phyloP scores from a whole-genome alignment of 2,888 invertebrate species.

The Belgica antarctica region DNA sequence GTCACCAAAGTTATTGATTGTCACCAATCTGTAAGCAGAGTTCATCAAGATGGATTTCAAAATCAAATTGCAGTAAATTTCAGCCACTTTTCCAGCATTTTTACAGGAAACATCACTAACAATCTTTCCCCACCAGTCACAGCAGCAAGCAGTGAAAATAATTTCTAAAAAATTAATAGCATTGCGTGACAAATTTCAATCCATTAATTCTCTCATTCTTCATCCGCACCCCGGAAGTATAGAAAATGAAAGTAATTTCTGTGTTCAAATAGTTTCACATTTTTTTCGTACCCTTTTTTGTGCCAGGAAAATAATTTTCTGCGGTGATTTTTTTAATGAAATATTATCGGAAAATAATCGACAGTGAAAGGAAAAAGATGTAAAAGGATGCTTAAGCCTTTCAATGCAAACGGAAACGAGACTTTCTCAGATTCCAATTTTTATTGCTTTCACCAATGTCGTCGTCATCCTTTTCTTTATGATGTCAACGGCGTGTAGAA shows the following conservation, averaged over 20 bases:
- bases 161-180: constrained; percentile 15
- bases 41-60: no score
- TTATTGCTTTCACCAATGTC: constrained; percentile 37
- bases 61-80: no score
- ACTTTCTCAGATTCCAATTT: constrained; percentile 18
- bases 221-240: constrained; percentile 13
- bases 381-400: constrained; percentile 20
- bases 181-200: constrained; percentile 42
- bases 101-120: no score
- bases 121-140: no score
- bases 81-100: no score
- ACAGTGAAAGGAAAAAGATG: constrained; percentile 1
- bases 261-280: constrained; percentile 34
- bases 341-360: background rate
- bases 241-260: background rate
- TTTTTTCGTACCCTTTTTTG: constrained; percentile 9
- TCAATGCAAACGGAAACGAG: constrained; percentile 5
- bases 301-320: background rate
- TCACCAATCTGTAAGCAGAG: no score
- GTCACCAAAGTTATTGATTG: no score
- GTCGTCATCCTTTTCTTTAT: constrained; percentile 12
- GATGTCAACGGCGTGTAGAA: background rate
- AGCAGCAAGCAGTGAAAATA: background rate
- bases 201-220: constrained; percentile 19
- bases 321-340: background rate